A percentile compares a stretch with the other conserved stretches of the same genome.
Evolutionary conservation across 2,888 invertebrate genomes (phyloP).

Genomic region (Folsomia manolachei): DNA sequence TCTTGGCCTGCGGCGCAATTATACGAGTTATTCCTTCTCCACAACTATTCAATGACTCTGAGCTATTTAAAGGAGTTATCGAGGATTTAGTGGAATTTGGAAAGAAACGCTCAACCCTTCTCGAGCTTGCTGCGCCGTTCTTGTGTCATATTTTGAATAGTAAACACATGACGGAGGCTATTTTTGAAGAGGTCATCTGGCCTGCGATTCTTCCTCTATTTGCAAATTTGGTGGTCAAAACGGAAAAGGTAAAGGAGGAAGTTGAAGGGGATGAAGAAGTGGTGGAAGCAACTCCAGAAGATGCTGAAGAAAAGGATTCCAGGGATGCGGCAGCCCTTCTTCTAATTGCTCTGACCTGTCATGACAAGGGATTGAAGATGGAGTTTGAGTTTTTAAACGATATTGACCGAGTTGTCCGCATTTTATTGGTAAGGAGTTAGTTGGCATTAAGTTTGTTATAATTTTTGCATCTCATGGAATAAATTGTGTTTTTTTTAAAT

Average conservation of each 20-base stretch:
- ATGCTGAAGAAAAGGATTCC: conserved; percentile 9
- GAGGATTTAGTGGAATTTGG: conserved; percentile 23
- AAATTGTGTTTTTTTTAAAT: neutral
- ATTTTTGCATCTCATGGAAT: no score
- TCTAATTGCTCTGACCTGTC: conserved; percentile 22
- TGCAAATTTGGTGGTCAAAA: neutral
- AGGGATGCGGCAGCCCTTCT: conserved; percentile 3
- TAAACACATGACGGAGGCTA: conserved; percentile 16
- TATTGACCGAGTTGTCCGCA: conserved; percentile 15
- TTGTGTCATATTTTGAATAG: conserved; percentile 19
- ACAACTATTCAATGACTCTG: neutral
- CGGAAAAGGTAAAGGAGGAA: conserved; percentile 10
- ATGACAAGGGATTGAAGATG: conserved; percentile 12
- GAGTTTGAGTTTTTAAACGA: conserved; percentile 27
- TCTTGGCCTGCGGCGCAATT: conserved; percentile 26
- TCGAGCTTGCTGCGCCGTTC: conserved; percentile 27
- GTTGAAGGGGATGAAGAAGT: conserved; percentile 2
- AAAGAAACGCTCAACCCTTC: conserved; percentile 18
- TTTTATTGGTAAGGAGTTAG: conserved; percentile 20
- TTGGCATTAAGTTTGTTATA: neutral
- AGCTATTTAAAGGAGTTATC: conserved; percentile 6
- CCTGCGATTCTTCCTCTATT: conserved; percentile 15
- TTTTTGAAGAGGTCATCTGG: conserved; percentile 24
- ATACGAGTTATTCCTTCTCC: neutral
- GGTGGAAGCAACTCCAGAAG: conserved; percentile 1